Base-by-base conservation (phyloP, 2,113 vertebrate species). In the Nerophis ophidion region DNA sequence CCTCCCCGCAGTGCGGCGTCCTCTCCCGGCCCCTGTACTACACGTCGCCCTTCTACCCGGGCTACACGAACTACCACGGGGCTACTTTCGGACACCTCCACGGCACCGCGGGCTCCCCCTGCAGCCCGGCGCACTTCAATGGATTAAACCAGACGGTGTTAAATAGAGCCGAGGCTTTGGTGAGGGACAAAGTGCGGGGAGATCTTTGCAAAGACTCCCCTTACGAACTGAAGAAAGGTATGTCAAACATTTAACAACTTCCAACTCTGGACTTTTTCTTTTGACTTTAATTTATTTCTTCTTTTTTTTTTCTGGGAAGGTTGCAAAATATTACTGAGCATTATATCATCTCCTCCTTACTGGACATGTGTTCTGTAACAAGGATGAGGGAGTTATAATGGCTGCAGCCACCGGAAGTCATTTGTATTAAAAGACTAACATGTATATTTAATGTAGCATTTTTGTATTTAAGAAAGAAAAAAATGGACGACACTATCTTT, bases 381-480 rank as follows among this genome's bases (percentile, higher is more conserved):
- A 91, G 73, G 89, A 92, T 90, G 89, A 92, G 90, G 86, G 93
- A 96, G 92, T 97, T 94, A 44, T 44, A 94, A 93, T 84, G 91
- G 88, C 89, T 84, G 87, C 91, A 93, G 91, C 87, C 26, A 60
- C 85, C 88, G 84, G 81, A 92, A 92, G 91, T 88, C 90, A 93
- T 98, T 97, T 98, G 94, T 98, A 99, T 93, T 87, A 92, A 56
- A 94, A 94, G 89, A 93, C 93, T 93, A 93, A 96, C 93, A 94
- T 99, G 96, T 98, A 97, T 97, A 98, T 98, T 98, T 98, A 97
- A 98, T 97, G 96, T 99, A 97, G 95, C 95, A 93, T 90, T 97
- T 97, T 98, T 99, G 94, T 98, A 99, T 99, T 98, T 98, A 98
- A 60, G n/a, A 59, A 44, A 44, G 40, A 49, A 59, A 26, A 26